phyloP scores from a whole-genome alignment of 2,113 vertebrate species.

The Anseranas semipalmata region DNA sequence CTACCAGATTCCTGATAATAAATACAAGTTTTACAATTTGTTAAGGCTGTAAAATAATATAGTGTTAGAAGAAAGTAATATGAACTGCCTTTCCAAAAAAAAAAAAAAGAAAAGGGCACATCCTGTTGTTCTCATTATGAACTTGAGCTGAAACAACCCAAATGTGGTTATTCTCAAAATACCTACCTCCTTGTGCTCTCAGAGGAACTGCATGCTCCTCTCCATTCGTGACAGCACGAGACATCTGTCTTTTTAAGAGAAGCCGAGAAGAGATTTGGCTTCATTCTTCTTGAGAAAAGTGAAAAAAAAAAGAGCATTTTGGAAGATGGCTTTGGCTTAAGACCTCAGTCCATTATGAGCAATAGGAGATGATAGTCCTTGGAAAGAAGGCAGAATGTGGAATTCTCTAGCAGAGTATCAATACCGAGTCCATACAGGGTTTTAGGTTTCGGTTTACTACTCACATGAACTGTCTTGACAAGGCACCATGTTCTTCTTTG shows the following conservation, averaged over 20 bases:
- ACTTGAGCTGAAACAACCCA: not conserved
- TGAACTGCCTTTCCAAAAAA: not conserved
- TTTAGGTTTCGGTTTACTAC: not conserved
- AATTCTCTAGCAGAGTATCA: not conserved
- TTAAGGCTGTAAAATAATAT: not conserved
- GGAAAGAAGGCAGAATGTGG: not conserved
- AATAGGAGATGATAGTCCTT: not conserved
- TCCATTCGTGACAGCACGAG: not conserved
- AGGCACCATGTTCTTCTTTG: not conserved
- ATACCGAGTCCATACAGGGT: not conserved
- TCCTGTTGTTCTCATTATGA: not conserved
- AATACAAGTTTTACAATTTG: not conserved
- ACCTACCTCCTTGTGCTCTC: not conserved
- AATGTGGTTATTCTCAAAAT: not conserved
- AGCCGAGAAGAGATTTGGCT: not conserved
- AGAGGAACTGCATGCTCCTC: not conserved
- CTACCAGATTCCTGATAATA: not conserved
- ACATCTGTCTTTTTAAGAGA: not conserved
- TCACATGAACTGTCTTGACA: not conserved
- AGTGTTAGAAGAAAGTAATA: not conserved
- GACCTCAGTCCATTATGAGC: not conserved
- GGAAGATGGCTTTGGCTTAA: not conserved
- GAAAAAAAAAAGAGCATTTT: not conserved
- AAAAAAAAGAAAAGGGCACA: not conserved
- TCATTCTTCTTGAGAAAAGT: not conserved